Base-by-base conservation (phyloP, 2,797 vertebrate genomes). In the Molossus alvarezi region DNA sequence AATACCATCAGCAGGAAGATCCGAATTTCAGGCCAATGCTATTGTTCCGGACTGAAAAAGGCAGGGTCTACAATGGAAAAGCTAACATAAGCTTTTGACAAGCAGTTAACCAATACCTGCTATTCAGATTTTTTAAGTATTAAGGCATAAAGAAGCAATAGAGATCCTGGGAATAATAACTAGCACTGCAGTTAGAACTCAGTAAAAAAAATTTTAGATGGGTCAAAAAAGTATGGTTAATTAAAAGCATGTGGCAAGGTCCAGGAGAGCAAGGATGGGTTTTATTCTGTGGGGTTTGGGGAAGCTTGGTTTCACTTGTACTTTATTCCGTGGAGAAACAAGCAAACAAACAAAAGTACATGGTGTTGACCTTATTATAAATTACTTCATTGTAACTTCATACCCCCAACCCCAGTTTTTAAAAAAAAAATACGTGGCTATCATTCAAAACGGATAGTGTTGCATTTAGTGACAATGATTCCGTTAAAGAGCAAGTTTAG, bases 1-100 rank as follows among this genome's bases (percentile, higher is more conserved):
- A 96, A 85, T 82, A 98, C 91, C 76, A 97, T 93, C 96, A 97
- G 83, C 67, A 95, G 58, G 97, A 96, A 97, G 92, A 95, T 96
- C 91, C 94, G 96, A 96, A 94, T 97, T 98, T 98, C 97, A 97
- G 84, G 97, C 97, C 77, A 97, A 97, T 97, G 91, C 97, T 97
- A 97, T 91, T 98, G 95, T 96, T 96, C 89, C 97, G 95, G 94
- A 95, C 55, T 10, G 67, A 96, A 98, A 98, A 97, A 96, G 97
- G 95, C 21, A 89, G 89, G 95, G 58, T 80, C 65, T 95, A 95
- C 69, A 96, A 97, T 91, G 95, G 81, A 96, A 93, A 87, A 91
- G 76, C 96, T 96, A 97, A 95, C 2, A 4, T 96, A 92, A 96
- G 88, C 93, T 97, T 98, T 80, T 94, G 97, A 91, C 37, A 97